These are phyloP conservation scores for Bombus haemorrhoidalis DNA, from an alignment of 1,140 invertebrate species.

Conservation along the genomic window DNA sequence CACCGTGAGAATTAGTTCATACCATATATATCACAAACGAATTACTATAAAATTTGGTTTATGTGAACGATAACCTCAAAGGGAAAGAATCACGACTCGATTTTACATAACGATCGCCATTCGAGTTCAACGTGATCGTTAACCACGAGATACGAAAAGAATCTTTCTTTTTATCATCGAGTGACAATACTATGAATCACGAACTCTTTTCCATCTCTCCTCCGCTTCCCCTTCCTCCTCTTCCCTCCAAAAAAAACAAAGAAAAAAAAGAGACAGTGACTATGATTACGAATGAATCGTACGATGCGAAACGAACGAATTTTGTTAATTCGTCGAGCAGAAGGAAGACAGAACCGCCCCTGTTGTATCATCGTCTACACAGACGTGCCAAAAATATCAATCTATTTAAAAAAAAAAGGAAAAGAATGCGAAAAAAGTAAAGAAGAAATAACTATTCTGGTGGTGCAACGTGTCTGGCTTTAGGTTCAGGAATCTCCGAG, in stretches of 20 bases:
- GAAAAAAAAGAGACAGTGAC: not conserved
- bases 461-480: slow-evolving; percentile 14
- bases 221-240: not conserved
- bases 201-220: not conserved
- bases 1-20: not conserved
- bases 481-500: slow-evolving; percentile 19
- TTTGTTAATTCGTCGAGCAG: not conserved
- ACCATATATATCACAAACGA: not conserved
- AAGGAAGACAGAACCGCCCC: not conserved
- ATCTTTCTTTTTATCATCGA: not conserved
- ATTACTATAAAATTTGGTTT: not conserved
- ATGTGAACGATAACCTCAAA: not conserved
- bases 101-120: not conserved
- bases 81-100: not conserved
- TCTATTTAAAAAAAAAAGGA: not conserved
- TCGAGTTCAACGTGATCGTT: not conserved
- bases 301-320: not conserved
- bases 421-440: not conserved
- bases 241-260: not conserved
- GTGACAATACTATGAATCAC: not conserved
- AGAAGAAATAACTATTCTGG: not conserved
- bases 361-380: not conserved
- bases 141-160: not conserved
- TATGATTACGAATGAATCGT: not conserved
- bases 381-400: not conserved